Percentiles rank a stretch among this genome's conserved stretches.
Conservation (phyloP, 2,888 invertebrate species). For the Augiades crinisus region DNA sequence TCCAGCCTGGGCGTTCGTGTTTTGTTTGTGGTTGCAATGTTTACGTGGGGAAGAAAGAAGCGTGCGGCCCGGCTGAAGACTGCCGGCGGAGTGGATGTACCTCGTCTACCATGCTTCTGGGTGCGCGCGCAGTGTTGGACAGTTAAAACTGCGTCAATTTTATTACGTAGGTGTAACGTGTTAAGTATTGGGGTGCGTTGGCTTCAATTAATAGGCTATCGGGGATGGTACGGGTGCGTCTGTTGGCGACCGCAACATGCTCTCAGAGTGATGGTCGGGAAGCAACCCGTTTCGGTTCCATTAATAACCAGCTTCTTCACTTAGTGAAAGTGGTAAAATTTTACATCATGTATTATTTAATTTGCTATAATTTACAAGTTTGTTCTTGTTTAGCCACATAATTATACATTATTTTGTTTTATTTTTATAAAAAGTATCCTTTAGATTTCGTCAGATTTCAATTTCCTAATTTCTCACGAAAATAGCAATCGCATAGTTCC, state of each 20-base stretch:
- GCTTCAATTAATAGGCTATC: conserved; percentile 55
- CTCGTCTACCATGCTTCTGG: conserved; percentile 43
- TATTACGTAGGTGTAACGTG: conserved; percentile 72
- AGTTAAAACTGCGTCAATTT: conserved; percentile 41
- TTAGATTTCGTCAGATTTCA: too few relatives aligned
- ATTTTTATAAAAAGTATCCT: too few relatives aligned
- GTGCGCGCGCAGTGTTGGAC: conserved; percentile 66
- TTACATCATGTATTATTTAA: too few relatives aligned
- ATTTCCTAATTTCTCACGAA: too few relatives aligned
- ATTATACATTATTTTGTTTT: too few relatives aligned
- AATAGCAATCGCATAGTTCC: too few relatives aligned
- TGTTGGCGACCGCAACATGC: conserved; percentile 7
- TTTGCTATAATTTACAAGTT: too few relatives aligned
- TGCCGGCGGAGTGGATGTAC: conserved; percentile 68
- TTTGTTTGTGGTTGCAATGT: conserved; percentile 67
- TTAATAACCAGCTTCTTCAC: background rate
- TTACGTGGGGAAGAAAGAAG: conserved; percentile 56
- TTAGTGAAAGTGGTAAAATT: background rate
- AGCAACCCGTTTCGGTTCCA: background rate
- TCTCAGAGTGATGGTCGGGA: background rate
- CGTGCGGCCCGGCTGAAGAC: conserved; percentile 76
- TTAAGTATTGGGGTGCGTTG: conserved; percentile 43
- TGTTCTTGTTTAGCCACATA: too few relatives aligned
- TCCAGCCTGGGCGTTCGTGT: conserved; percentile 72
- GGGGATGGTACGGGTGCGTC: conserved; percentile 34